Evolutionary conservation across 2,797 vertebrate genomes (phyloP), one percentile per base, ranked within the genome.

Genomic region (Mormyrops boulengeri): DNA sequence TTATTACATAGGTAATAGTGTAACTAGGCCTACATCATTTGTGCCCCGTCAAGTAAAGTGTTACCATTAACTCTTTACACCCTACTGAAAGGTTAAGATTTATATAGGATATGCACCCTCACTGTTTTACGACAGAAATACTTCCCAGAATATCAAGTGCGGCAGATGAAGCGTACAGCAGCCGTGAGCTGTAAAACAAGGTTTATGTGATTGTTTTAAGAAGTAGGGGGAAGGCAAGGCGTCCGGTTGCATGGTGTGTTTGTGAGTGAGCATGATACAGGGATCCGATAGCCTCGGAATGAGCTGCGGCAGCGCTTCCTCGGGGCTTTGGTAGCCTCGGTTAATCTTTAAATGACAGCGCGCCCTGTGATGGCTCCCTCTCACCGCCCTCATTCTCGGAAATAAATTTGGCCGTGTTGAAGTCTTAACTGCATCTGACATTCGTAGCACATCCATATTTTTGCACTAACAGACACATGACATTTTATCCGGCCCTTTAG

Each of bases 241-340:
- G 19, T 80, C 38, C 73, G 73, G 38, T 80, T 41, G 73, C 77
- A 82, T 19, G 41, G 77, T 47, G 73, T 19, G 77, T 44, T 2
- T 82, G 77, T 9, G 77, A 3, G 41, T 47, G 77, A 8, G 77
- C 19, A 8, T 44, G 77, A 47, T 82, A 34, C 77, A n/a, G 6
- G 41, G 19, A 62, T 66, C 57, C 41, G 26, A 87, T 87, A 80
- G 47, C 62, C 55, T 89, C 66, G 41, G 89, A 89, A 89, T 86
- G 82, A 30, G 50, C 89, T 52, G 84, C 60, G 84, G 66, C 84
- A 89, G 89, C 89, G 66, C 22, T 86, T 89, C 84, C 62, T 26
- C 14, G 44, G 14, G 57, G 44, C 47, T 89, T 69, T 49, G 12
- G 52, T 34, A 55, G 82, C 84, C 89, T 86, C 26, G 26, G 49